phyloP scores from a whole-genome alignment of 2,888 invertebrate genomes.

The Linnaemya vulpina region DNA sequence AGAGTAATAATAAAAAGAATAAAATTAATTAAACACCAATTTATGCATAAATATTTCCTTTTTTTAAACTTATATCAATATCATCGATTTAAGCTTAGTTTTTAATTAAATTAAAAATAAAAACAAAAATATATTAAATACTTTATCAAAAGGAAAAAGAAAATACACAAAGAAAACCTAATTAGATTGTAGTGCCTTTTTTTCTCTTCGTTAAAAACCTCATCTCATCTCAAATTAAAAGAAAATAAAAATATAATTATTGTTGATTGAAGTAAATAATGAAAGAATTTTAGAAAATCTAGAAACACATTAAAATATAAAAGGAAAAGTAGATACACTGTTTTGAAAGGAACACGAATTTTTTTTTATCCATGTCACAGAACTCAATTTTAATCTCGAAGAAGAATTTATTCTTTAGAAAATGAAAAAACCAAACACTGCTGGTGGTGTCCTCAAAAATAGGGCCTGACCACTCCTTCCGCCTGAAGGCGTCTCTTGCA shows the following conservation, averaged over 20 bases:
- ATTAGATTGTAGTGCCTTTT: conserved; percentile 81
- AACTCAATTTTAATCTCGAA: too few species aligned
- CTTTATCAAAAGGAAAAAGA: conserved; percentile 47
- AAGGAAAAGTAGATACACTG: conserved; percentile 24
- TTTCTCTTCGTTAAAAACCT: conserved; percentile 75
- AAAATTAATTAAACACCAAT: conserved; percentile 72
- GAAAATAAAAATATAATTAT: conserved; percentile 36
- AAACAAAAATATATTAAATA: conserved; percentile 37
- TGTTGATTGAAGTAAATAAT: conserved; percentile 27
- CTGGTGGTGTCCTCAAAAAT: too few species aligned
- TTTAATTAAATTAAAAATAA: conserved; percentile 59
- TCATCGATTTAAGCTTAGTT: conserved; percentile 69
- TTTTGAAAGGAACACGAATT: background rate
- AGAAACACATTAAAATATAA: conserved; percentile 15
- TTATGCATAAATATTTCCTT: conserved; percentile 68
- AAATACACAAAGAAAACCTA: conserved; percentile 73
- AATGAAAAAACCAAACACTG: too few species aligned
- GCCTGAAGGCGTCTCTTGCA: too few species aligned
- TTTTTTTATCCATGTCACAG: too few species aligned
- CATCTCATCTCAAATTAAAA: conserved; percentile 52
- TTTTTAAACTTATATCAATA: conserved; percentile 53
- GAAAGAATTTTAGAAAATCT: conserved; percentile 32
- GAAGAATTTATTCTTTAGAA: too few species aligned
- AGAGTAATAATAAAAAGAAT: background rate
- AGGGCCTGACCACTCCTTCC: too few species aligned